phyloP scores from a whole-genome alignment of 2,888 invertebrate species.

The Pollenia griseotomentosa region DNA sequence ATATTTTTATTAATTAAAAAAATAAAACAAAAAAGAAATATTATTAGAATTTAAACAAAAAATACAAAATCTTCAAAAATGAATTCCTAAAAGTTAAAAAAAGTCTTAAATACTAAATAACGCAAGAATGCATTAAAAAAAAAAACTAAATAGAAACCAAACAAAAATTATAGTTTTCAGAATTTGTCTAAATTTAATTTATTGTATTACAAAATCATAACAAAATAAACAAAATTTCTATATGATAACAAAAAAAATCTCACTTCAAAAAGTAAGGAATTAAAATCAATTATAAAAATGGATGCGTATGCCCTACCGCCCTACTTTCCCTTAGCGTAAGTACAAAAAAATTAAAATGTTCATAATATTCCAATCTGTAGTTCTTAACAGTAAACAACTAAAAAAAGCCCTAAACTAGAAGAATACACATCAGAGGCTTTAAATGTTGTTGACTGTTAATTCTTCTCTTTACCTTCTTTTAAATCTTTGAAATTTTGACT shows the following conservation, averaged over 20 bases:
- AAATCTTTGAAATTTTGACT: too few relatives aligned
- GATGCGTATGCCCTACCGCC: conserved; percentile 79
- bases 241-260: conserved; percentile 11
- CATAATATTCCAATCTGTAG: neutral
- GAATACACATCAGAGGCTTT: conserved; percentile 46
- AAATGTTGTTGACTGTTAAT: conserved; percentile 36
- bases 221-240: neutral
- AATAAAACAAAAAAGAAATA: too few relatives aligned
- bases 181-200: too few relatives aligned
- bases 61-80: too few relatives aligned
- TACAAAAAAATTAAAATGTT: conserved; percentile 21
- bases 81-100: too few relatives aligned
- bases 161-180: neutral
- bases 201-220: neutral
- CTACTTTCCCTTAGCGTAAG: conserved; percentile 79
- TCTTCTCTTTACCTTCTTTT: too few relatives aligned
- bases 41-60: too few relatives aligned
- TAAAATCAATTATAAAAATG: conserved; percentile 59
- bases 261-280: neutral
- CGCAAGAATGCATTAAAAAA: too few relatives aligned
- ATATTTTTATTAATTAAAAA: too few relatives aligned
- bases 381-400: conserved; percentile 33
- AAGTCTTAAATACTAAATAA: too few relatives aligned
- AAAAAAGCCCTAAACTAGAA: conserved; percentile 51
- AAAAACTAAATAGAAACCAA: neutral